Base-by-base conservation (phyloP, 1,140 invertebrate genomes). In the Drosophila sturtevanti region DNA sequence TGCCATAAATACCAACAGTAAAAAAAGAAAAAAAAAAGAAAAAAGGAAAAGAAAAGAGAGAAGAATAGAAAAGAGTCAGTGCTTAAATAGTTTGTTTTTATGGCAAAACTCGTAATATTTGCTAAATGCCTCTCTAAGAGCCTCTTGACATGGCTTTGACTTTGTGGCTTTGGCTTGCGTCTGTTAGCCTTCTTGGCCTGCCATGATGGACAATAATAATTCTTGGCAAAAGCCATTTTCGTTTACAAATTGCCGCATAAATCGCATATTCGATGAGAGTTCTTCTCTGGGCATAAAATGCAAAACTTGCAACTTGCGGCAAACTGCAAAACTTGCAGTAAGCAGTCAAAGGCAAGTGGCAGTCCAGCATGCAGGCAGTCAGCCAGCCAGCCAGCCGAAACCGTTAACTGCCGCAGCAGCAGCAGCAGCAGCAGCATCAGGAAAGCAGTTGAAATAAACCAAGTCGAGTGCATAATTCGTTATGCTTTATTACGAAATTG, bases 401-500 rank as follows among this genome's bases (percentile, higher is more conserved):
- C 84, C 84, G 84, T 89, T 89, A 89, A 89, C 84, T 84, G 70
- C 77, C 80, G 18, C 64, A 60, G 27, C 27, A 54, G 18, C 16
- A 59, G 9, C 58, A 44, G 12, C 66, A 73, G 44, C 77, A 79
- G 38, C 72, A 48, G 35, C 76, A 73, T 24, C 16, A 66, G 14
- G 16, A 34, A 81, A 60, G 66, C 71, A 72, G 68, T 69, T 69
- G 75, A 89, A 89, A 89, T 89, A 89, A 89, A 89, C 58, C 84
- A 87, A 87, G 84, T 87, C 84, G 84, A 89, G 85, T 89, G 84
- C 85, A 89, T 87, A 89, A 89, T 89, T 89, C 84, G 84, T 89
- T 89, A 89, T 89, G 84, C 85, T 89, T 89, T 89, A 89, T 89
- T 89, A 89, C 80, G 84, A 89, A 89, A 89, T 89, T 89, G 84